phyloP scores from a whole-genome alignment of 1,140 invertebrate species.

The Drosophila equinoxialis region DNA sequence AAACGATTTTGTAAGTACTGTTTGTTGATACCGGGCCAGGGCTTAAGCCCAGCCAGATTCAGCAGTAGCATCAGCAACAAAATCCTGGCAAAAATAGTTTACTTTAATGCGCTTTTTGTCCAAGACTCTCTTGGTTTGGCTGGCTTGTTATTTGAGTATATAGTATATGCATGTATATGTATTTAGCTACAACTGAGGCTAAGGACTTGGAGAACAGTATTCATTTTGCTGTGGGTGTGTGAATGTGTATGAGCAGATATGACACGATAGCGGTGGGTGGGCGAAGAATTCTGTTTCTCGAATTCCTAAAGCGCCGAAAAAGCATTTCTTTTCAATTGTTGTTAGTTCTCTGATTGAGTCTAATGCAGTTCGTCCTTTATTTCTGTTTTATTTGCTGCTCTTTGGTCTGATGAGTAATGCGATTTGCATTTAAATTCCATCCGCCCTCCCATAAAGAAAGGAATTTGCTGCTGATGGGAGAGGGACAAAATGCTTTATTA shows the following conservation, averaged over 20 bases:
- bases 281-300: constrained; percentile 21
- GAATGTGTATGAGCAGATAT: not conserved
- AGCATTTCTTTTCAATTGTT: constrained; percentile 19
- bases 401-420: constrained; percentile 9
- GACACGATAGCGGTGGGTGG: not conserved
- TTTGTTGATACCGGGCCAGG: constrained; percentile 73
- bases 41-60: constrained; percentile 52
- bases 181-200: constrained; percentile 47
- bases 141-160: constrained; percentile 57
- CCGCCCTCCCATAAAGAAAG: not conserved
- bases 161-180: constrained; percentile 3
- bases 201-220: constrained; percentile 35
- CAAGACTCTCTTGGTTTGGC: constrained; percentile 2
- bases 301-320: constrained; percentile 21
- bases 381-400: not conserved
- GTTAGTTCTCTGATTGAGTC: constrained; percentile 32
- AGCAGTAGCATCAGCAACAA: constrained; percentile 53
- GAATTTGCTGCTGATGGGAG: not conserved
- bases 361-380: constrained; percentile 16
- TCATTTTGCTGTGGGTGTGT: constrained; percentile 32
- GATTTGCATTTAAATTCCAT: constrained; percentile 12
- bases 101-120: constrained; percentile 66
- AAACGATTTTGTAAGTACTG: constrained; percentile 70
- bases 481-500: constrained; percentile 8
- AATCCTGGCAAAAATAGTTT: constrained; percentile 63